Evolutionary conservation across 1,140 invertebrate genomes (phyloP).

Genomic region (Drosophila rufa): DNA sequence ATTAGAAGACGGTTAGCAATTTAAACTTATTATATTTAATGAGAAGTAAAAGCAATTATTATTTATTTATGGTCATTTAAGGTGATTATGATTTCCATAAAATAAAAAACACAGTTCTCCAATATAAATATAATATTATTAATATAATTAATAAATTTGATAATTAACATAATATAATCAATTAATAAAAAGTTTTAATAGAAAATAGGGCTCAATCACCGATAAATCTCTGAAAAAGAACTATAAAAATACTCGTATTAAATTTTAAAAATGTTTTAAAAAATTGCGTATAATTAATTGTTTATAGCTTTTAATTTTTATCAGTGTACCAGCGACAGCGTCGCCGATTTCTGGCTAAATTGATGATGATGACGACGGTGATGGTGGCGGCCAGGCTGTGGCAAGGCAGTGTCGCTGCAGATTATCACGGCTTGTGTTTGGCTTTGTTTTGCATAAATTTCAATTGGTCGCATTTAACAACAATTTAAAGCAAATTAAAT

Average conservation of each 20-base stretch:
- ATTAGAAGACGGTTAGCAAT: neutral
- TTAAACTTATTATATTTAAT: neutral
- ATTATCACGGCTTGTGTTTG: constrained; percentile 69
- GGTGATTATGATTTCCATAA: too few species aligned
- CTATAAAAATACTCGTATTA: too few species aligned
- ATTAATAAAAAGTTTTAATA: too few species aligned
- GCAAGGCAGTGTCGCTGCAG: constrained; percentile 39
- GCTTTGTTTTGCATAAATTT: constrained; percentile 73
- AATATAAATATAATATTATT: too few species aligned
- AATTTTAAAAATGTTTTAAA: neutral
- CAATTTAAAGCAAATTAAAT: constrained; percentile 83
- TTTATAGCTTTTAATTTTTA: neutral
- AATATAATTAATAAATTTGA: too few species aligned
- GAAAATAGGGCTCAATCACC: too few species aligned
- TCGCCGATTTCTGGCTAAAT: constrained; percentile 73
- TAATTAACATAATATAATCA: too few species aligned
- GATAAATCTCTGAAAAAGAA: neutral
- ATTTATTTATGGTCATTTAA: neutral
- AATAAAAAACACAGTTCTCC: too few species aligned
- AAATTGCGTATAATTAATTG: neutral
- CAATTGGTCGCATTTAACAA: constrained; percentile 82
- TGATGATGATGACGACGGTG: constrained; percentile 69
- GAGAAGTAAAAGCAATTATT: neutral
- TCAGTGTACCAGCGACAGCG: constrained; percentile 24
- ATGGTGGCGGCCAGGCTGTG: constrained; percentile 8